Evolutionary conservation across 2,797 vertebrate genomes (phyloP).

Genomic region (Poliocrania exsul): DNA sequence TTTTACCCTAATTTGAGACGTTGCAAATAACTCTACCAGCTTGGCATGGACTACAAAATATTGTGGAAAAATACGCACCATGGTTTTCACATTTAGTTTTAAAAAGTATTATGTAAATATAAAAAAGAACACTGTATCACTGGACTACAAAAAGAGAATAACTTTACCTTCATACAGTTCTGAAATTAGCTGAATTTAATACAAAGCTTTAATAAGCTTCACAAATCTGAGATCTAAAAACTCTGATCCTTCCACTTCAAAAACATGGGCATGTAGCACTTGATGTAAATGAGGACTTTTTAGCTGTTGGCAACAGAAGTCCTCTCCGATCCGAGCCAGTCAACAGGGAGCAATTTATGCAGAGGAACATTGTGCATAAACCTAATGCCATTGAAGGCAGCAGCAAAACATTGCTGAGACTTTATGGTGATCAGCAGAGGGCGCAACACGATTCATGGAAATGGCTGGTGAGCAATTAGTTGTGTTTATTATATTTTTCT

Average conservation of each 20-base stretch:
- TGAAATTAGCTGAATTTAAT: constrained; percentile 14
- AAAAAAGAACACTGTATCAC: background rate
- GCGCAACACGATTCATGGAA: background rate
- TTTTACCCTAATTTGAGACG: background rate
- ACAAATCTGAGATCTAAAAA: background rate
- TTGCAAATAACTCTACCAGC: background rate
- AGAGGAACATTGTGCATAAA: background rate
- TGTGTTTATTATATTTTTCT: background rate
- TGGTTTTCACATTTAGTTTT: background rate
- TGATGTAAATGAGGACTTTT: background rate
- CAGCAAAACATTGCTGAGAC: background rate
- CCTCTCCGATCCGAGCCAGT: background rate
- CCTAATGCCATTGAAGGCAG: background rate
- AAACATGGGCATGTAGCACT: background rate
- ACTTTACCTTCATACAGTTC: background rate
- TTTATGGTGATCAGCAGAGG: background rate
- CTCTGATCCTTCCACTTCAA: constrained; percentile 12
- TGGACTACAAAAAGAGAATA: background rate
- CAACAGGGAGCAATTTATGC: background rate
- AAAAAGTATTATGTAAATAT: background rate
- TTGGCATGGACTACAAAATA: background rate
- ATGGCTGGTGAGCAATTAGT: background rate
- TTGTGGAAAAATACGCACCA: background rate
- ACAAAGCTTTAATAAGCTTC: background rate
- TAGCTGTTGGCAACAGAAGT: constrained; percentile 15